phyloP scores from a whole-genome alignment of 2,888 invertebrate species.

The Siphonodentalium dalli region DNA sequence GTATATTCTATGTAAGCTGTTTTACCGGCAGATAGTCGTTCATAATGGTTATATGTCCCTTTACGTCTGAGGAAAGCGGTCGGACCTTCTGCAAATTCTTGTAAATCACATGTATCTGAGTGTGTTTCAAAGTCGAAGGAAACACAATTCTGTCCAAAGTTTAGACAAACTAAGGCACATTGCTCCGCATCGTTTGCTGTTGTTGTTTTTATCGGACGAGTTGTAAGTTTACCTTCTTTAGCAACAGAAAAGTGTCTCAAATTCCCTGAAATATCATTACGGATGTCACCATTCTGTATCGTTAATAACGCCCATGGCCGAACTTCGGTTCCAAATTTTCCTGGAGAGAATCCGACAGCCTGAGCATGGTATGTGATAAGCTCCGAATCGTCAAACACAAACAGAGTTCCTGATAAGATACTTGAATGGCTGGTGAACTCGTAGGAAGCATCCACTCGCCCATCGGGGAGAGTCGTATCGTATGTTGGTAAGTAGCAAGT shows the following conservation, averaged over 20 bases:
- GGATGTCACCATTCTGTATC: conserved; percentile 21
- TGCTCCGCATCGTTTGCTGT: conserved; percentile 18
- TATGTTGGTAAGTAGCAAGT: conserved; percentile 40
- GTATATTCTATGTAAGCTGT: conserved; percentile 30
- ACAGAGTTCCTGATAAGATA: conserved; percentile 34
- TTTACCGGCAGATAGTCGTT: conserved; percentile 38
- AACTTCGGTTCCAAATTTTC: conserved; percentile 36
- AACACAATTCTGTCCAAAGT: conserved; percentile 33
- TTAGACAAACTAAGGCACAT: conserved; percentile 35
- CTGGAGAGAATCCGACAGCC: conserved; percentile 39
- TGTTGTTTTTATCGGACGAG: conserved; percentile 22
- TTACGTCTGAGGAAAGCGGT: conserved; percentile 32
- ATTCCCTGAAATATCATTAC: conserved; percentile 13
- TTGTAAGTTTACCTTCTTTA: conserved; percentile 35
- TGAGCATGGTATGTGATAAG: conserved; percentile 27
- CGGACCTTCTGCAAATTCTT: conserved; percentile 36
- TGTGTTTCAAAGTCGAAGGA: conserved; percentile 43
- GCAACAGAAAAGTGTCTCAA: conserved; percentile 33
- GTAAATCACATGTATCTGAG: conserved; percentile 39
- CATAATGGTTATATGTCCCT: conserved; percentile 39
- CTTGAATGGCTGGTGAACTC: conserved; percentile 40
- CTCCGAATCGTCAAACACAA: conserved; percentile 44
- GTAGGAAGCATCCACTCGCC: conserved; percentile 41
- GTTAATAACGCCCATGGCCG: conserved; percentile 28
- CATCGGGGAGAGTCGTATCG: conserved; percentile 46